These are phyloP conservation scores for Zaprionus lachaisei DNA, from an alignment of 1,140 invertebrate species.

Conservation along the genomic window DNA sequence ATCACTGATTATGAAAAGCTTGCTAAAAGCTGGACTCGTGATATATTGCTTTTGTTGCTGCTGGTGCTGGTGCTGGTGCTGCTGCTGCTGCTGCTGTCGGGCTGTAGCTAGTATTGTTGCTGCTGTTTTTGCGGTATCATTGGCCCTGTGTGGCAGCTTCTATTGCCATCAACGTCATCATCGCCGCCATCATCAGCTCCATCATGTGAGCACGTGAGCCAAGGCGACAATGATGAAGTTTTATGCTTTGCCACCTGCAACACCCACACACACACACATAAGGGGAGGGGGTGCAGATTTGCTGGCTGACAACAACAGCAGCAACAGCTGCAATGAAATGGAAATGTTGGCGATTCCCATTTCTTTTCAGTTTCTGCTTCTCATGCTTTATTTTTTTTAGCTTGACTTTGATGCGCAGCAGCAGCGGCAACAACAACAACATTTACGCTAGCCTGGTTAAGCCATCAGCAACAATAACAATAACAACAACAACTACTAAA, in stretches of 20 bases:
- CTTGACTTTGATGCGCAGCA: conserved; percentile 41
- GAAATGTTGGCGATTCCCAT: conserved; percentile 68
- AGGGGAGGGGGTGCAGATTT: conserved; percentile 17
- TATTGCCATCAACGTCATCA: conserved; percentile 62
- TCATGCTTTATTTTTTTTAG: conserved; percentile 37
- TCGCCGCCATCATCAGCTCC: conserved; percentile 41
- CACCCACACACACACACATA: conserved; percentile 40
- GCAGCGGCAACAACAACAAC: conserved; percentile 21
- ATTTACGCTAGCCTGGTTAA: conserved; percentile 16
- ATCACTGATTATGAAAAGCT: conserved; percentile 83
- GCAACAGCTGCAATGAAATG: conserved; percentile 70
- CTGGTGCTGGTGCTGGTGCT: conserved; percentile 3
- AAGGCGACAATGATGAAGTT: conserved; percentile 82
- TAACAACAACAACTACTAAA: not conserved
- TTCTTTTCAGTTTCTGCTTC: conserved; percentile 44
- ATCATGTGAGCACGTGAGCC: conserved; percentile 65
- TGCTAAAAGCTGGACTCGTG: conserved; percentile 79
- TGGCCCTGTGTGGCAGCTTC: conserved; percentile 56
- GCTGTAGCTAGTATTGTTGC: conserved; percentile 19
- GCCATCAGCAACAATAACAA: conserved; percentile 12
- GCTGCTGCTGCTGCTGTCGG: conserved; percentile 9
- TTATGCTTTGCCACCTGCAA: conserved; percentile 80
- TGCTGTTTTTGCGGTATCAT: conserved; percentile 72
- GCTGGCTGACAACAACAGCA: conserved; percentile 31
- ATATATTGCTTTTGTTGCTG: conserved; percentile 72